Base-by-base conservation (phyloP, 2,888 invertebrate genomes). In the Cacoxenus indagator region DNA sequence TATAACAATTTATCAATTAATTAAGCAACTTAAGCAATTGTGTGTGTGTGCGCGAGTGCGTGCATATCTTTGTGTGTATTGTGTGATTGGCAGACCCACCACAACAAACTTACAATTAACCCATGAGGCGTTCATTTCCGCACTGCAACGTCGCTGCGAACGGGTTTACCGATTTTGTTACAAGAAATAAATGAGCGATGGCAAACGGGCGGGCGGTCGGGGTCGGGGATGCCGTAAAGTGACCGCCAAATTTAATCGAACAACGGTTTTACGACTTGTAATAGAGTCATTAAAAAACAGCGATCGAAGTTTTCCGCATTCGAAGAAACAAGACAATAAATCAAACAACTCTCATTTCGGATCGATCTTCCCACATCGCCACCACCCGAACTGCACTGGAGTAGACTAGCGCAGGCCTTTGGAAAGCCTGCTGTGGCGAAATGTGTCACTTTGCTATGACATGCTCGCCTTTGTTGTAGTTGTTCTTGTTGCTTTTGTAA, bases 1-100 rank as follows among this genome's bases (percentile, higher is more conserved):
- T 64, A 64, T 48, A 64, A 29, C 64, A 64, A 64, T 64, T 64
- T 48, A 64, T 51, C 64, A 64, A 64, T 64, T 64, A 48, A 61
- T 31, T 61, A 24, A 43, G 1, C 14, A 11, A 37, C 37, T 37
- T 37, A 37, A 11, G 8, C 14, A 37, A 8, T 8, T 11, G 37
- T 37, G 14, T 37, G 9, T 2, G 9, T 37, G 14, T 14, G 14
- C n/a, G n/a, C n/a, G n/a, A 8, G 17, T n/a, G 17, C 2, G 2
- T 37, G 5, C 14, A 14, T 37, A 14, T 37, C 9, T 37, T 8
- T 37, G 9, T 37, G 37, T 37, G 14, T n/a, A 14, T 37, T 37
- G 14, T 37, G 37, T 14, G 37, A 37, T 14, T n/a, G n/a, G n/a
- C 37, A 37, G 37, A 8, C 37, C 37, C 14, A 11, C 37, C 14